Conservation (phyloP, 2,888 invertebrate species). For the Bombylius discolor region DNA sequence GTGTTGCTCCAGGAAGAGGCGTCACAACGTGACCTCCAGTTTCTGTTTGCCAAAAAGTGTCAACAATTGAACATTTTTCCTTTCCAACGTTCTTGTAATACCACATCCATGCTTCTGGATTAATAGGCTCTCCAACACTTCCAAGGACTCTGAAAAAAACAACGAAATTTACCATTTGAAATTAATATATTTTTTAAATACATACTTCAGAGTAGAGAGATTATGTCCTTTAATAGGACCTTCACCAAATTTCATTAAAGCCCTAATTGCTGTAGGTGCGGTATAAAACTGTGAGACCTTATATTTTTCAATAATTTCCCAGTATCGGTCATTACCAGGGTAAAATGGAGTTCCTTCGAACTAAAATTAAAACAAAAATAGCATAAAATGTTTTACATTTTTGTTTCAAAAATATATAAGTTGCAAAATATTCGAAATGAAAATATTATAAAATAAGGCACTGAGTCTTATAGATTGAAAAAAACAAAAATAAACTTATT, state of each 20-base stretch:
- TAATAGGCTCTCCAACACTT: slow-evolving; percentile 98
- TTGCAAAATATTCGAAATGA: too few relatives aligned
- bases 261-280: slow-evolving; percentile 93
- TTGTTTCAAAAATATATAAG: too few relatives aligned
- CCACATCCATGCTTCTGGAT: slow-evolving; percentile 97
- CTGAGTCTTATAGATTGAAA: too few relatives aligned
- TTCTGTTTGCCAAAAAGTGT: slow-evolving; percentile 99
- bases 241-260: slow-evolving; percentile 91
- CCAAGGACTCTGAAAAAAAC: slow-evolving; percentile 65
- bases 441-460: too few relatives aligned
- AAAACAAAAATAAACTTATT: too few relatives aligned
- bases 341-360: slow-evolving; percentile 96
- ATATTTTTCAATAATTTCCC: slow-evolving; percentile 87
- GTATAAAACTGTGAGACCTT: slow-evolving; percentile 95
- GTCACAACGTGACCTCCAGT: slow-evolving; percentile 97
- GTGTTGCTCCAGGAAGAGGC: slow-evolving; percentile 88
- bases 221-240: slow-evolving; percentile 61
- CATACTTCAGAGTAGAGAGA: slow-evolving; percentile 30
- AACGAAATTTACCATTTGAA: background rate
- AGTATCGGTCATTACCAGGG: slow-evolving; percentile 86
- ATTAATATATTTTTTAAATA: slow-evolving; percentile 4
- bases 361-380: slow-evolving; percentile 38
- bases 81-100: slow-evolving; percentile 75
- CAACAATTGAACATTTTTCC: slow-evolving; percentile 79
- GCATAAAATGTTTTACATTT: too few relatives aligned